phyloP scores from a whole-genome alignment of 2,113 vertebrate genomes.

The Silurus glanis region DNA sequence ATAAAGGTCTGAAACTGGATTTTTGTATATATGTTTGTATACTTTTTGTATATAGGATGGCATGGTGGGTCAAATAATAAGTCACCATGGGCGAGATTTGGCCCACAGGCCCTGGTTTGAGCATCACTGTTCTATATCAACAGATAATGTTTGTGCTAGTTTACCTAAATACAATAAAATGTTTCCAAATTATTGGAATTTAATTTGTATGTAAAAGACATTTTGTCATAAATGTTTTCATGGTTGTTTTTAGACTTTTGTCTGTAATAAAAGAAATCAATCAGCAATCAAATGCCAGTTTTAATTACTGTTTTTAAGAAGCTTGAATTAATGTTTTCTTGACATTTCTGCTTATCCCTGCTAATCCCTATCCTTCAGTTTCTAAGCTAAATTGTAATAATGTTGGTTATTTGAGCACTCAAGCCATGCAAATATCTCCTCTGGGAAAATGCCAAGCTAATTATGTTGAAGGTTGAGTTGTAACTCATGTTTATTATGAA shows the following conservation, averaged over 20 bases:
- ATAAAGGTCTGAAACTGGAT: no score
- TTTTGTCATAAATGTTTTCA: neutral
- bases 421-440: neutral
- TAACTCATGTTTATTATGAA: neutral
- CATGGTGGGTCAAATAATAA: no score
- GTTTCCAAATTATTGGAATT: neutral
- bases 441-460: slow-evolving; percentile 17
- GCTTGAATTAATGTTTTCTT: slow-evolving; percentile 24
- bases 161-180: neutral
- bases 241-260: neutral
- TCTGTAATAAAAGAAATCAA: neutral
- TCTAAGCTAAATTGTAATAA: slow-evolving; percentile 30
- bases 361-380: slow-evolving; percentile 20
- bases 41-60: no score
- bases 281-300: neutral
- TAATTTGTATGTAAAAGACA: neutral
- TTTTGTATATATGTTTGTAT: no score
- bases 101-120: no score
- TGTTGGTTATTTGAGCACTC: slow-evolving; percentile 23
- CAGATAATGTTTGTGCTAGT: slow-evolving; percentile 13
- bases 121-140: slow-evolving; percentile 9
- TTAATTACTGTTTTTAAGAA: slow-evolving; percentile 30
- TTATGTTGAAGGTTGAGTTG: slow-evolving; percentile 30
- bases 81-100: no score
- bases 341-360: slow-evolving; percentile 1